Percentiles rank a stretch among this genome's conserved stretches.
These are phyloP conservation scores for Macroglossus sobrinus DNA, from an alignment of 2,113 vertebrate species.

Conservation along the genomic window DNA sequence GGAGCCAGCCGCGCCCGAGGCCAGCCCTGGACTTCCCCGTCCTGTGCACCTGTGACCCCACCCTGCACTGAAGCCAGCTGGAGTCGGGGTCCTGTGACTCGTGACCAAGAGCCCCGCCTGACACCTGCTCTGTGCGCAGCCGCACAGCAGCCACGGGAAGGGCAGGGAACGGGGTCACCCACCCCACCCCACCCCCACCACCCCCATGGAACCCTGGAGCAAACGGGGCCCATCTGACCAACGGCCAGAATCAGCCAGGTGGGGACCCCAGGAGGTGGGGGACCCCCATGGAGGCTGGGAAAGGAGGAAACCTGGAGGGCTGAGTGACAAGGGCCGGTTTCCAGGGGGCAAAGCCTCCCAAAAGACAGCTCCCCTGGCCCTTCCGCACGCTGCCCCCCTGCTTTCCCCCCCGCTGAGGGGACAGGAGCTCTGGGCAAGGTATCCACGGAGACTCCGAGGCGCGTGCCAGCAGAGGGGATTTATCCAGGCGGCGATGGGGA, in stretches of 20 bases:
- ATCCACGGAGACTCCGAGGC: accelerated
- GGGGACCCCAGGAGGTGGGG: no score
- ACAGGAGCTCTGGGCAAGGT: accelerated
- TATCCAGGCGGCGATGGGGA: neutral
- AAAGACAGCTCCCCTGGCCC: accelerated
- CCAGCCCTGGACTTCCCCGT: no score
- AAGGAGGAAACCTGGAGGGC: accelerated
- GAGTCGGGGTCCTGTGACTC: neutral
- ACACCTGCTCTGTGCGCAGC: accelerated
- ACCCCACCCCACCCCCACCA: no score
- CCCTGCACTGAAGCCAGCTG: neutral
- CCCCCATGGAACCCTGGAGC: neutral
- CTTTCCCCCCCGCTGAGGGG: neutral
- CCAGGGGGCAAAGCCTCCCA: neutral
- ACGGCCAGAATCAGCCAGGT: accelerated
- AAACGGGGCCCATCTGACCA: neutral
- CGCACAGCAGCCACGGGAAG: accelerated
- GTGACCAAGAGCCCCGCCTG: neutral
- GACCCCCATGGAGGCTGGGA: neutral
- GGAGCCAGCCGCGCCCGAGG: no score
- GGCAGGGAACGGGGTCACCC: accelerated
- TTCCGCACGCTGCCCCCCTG: neutral
- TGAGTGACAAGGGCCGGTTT: accelerated
- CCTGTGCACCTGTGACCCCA: no score
- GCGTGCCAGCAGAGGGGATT: neutral